Percentiles rank a stretch among this genome's conserved stretches.
Conservation (phyloP, 2,113 vertebrate genomes). For the Oryzias javanicus region DNA sequence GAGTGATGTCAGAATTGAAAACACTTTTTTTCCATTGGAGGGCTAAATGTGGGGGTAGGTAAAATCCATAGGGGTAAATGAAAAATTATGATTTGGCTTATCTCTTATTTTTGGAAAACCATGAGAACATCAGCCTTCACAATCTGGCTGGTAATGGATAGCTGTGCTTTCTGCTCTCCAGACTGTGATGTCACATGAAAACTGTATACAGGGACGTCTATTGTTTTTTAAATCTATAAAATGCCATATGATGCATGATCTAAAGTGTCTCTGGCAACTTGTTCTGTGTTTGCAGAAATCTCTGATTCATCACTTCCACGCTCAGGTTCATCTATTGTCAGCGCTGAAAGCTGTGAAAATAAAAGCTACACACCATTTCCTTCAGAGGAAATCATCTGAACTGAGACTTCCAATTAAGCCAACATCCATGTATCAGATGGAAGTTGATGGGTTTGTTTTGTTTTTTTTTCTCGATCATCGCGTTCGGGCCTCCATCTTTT, state of each 20-base stretch:
- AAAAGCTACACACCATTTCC: constrained; percentile 34
- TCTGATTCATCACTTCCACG: constrained; percentile 13
- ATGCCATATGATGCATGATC: background rate
- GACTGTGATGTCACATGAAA: no score
- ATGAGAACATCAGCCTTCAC: no score
- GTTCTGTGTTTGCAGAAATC: constrained; percentile 13
- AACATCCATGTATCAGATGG: constrained; percentile 29
- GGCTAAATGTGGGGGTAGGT: no score
- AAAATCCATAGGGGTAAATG: no score
- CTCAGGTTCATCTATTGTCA: constrained; percentile 37
- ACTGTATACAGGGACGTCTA: no score
- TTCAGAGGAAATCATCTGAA: constrained; percentile 39
- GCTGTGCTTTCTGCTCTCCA: no score
- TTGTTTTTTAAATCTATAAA: no score
- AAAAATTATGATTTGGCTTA: no score
- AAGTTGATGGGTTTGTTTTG: constrained; percentile 40
- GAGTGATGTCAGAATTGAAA: no score
- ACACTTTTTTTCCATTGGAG: no score
- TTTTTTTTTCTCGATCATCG: constrained; percentile 26
- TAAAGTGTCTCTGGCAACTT: background rate
- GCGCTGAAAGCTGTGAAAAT: constrained; percentile 2
- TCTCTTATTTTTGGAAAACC: no score
- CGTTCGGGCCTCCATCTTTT: constrained; percentile 13
- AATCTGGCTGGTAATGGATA: no score
- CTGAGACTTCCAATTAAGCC: constrained; percentile 44